Conservation (phyloP, 1,140 invertebrate species). For the Camponotus pennsylvanicus region DNA sequence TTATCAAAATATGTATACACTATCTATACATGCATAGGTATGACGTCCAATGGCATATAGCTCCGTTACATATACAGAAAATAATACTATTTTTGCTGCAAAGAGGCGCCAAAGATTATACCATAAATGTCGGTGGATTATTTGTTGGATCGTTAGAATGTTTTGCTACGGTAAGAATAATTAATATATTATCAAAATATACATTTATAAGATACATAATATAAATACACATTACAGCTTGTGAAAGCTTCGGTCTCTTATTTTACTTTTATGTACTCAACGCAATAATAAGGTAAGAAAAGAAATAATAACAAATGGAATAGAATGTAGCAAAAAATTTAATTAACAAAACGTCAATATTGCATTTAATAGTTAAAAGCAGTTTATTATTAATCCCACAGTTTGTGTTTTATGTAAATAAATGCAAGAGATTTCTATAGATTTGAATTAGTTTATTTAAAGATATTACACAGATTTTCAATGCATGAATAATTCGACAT, state of each 20-base stretch:
- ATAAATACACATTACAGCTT: neutral
- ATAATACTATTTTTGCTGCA: neutral
- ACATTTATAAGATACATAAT: neutral
- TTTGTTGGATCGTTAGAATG: neutral
- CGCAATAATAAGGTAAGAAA: neutral
- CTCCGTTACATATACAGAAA: slow-evolving; percentile 4
- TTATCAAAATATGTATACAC: no score
- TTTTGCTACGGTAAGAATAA: neutral
- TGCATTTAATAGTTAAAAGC: neutral
- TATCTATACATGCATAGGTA: neutral
- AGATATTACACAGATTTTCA: no score
- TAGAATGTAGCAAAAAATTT: no score
- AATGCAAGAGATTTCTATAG: no score
- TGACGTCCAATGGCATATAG: neutral
- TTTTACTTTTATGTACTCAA: slow-evolving; percentile 17
- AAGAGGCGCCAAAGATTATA: neutral
- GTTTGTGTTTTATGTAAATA: no score
- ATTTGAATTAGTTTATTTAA: no score
- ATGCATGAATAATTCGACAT: no score
- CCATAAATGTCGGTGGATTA: neutral
- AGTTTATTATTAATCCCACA: no score
- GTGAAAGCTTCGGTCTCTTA: neutral
- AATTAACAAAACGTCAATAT: neutral
- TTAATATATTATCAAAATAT: neutral
- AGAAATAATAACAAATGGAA: neutral